Conservation (phyloP, 2,888 invertebrate genomes). For the Eilema griseolum region DNA sequence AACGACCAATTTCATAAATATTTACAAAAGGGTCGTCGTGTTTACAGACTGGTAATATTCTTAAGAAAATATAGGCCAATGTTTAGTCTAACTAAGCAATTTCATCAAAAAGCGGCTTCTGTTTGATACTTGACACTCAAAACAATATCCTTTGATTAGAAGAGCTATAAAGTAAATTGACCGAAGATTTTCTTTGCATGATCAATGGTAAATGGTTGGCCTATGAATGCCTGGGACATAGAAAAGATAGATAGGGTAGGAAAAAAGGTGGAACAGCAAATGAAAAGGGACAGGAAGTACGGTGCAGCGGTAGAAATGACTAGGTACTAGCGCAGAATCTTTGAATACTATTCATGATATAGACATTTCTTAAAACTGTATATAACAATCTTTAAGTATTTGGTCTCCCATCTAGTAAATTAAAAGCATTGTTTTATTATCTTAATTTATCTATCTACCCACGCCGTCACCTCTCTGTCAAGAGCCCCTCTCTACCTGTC, state of each 20-base stretch:
- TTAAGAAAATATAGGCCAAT: not conserved
- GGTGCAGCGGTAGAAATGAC: no score
- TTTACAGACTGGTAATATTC: not conserved
- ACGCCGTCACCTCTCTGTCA: not conserved
- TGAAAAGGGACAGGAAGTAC: no score
- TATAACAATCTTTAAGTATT: not conserved
- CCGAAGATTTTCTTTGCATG: no score
- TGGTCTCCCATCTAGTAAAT: not conserved
- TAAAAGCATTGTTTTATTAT: not conserved
- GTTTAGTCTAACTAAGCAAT: conserved; percentile 1
- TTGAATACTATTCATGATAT: no score
- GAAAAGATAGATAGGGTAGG: no score
- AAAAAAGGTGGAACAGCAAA: no score
- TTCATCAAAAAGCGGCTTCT: not conserved
- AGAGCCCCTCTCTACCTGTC: not conserved
- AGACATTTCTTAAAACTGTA: no score
- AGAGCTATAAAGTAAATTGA: not conserved
- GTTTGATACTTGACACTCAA: not conserved
- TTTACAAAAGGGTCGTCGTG: not conserved
- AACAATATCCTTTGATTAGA: not conserved
- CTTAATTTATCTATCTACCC: not conserved
- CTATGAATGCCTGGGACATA: no score
- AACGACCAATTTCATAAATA: not conserved
- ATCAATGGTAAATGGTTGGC: no score
- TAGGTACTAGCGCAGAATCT: no score